phyloP scores from a whole-genome alignment of 2,113 vertebrate species.

The Danionella cerebrum region DNA sequence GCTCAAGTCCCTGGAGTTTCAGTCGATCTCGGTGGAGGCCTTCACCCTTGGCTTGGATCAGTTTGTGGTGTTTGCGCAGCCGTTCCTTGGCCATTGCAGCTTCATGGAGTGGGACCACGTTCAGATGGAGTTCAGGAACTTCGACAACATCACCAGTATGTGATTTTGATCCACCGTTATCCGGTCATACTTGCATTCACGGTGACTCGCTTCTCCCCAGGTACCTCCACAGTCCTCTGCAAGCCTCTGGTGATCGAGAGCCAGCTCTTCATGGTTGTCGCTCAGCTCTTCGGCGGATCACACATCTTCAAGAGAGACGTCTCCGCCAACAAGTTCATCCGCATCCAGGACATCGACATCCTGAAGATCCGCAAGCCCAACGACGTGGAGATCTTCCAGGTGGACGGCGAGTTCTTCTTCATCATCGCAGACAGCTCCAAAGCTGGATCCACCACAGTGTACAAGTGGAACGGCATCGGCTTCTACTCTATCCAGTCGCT shows the following conservation, averaged over 20 bases:
- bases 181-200: too few relatives aligned
- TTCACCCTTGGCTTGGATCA: conserved; percentile 86
- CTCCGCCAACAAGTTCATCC: conserved; percentile 95
- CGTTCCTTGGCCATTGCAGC: conserved; percentile 90
- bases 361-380: conserved; percentile 98
- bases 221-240: conserved; percentile 92
- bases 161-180: too few relatives aligned
- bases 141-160: conserved; percentile 92
- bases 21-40: conserved; percentile 90
- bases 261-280: conserved; percentile 91
- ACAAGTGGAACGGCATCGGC: conserved; percentile 98
- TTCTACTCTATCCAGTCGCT: conserved; percentile 98
- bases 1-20: conserved; percentile 88
- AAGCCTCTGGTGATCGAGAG: conserved; percentile 92
- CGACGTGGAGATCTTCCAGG: conserved; percentile 90
- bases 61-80: conserved; percentile 91
- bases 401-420: conserved; percentile 90
- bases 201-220: conserved; percentile 61
- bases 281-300: conserved; percentile 93
- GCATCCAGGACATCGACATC: conserved; percentile 98
- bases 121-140: conserved; percentile 93
- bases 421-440: conserved; percentile 97
- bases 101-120: conserved; percentile 99
- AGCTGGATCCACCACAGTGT: conserved; percentile 93
- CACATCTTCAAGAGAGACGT: conserved; percentile 96